phyloP scores from a whole-genome alignment of 2,113 vertebrate genomes.

The Phaethornis superciliosus region DNA sequence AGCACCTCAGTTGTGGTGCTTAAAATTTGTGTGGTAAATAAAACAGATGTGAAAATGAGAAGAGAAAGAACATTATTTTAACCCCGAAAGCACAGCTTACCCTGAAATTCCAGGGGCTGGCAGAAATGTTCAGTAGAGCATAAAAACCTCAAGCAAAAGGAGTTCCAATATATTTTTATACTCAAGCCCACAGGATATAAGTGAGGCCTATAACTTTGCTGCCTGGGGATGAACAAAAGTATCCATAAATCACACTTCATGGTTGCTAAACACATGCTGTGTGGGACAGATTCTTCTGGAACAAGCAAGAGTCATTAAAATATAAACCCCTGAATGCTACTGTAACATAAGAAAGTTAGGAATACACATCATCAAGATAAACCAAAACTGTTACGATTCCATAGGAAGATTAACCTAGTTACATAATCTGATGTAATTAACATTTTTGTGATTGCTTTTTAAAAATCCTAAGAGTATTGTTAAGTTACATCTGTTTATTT shows the following conservation, averaged over 20 bases:
- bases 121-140: background rate
- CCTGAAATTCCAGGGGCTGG: background rate
- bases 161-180: background rate
- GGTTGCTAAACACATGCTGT: background rate
- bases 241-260: background rate
- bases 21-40: background rate
- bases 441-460: background rate
- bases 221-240: background rate
- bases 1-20: background rate
- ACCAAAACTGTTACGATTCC: background rate
- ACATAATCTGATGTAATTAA: background rate
- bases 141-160: background rate
- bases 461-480: background rate
- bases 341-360: background rate
- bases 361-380: background rate
- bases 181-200: background rate
- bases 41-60: background rate
- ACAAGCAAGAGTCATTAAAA: background rate
- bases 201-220: background rate
- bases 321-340: background rate
- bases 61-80: background rate
- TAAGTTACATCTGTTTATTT: background rate
- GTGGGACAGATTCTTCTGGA: background rate
- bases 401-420: background rate
- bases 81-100: background rate